Evolutionary conservation across 1,140 invertebrate genomes (phyloP).

Genomic region (Drosophila tristis): DNA sequence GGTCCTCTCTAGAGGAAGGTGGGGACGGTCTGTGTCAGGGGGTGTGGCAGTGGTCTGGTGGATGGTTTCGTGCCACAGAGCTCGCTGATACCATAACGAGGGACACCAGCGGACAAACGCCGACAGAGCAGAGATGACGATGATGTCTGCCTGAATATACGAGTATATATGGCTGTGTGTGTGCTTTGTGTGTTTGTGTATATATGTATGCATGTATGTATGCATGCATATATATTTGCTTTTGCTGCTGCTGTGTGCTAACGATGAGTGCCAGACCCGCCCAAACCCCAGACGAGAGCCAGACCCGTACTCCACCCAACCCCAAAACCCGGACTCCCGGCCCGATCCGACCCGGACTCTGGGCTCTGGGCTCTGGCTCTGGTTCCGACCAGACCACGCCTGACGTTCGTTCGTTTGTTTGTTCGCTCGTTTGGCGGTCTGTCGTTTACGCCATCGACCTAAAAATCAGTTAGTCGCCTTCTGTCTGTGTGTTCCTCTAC

Average conservation of each 20-base stretch:
- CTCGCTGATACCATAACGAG: no score
- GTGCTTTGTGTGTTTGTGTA: constrained; percentile 22
- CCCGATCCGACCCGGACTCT: constrained; percentile 1
- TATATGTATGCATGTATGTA: constrained; percentile 13
- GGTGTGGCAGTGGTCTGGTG: constrained; percentile 6
- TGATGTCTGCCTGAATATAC: constrained; percentile 49
- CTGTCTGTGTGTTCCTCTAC: constrained; percentile 39
- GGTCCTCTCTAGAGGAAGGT: no score
- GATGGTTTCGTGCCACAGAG: no score
- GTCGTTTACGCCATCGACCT: constrained; percentile 76
- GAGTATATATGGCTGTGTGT: constrained; percentile 19
- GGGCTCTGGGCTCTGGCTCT: neutral
- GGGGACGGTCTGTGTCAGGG: neutral
- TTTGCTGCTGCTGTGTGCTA: constrained; percentile 29
- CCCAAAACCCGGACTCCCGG: constrained; percentile 2
- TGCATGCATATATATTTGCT: constrained; percentile 5
- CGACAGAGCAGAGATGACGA: constrained; percentile 22
- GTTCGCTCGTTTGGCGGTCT: constrained; percentile 47
- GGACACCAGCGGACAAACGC: no score
- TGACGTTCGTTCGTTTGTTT: constrained; percentile 4
- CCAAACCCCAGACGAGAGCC: constrained; percentile 42
- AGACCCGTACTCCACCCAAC: constrained; percentile 31
- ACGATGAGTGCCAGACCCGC: constrained; percentile 51
- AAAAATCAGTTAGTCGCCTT: constrained; percentile 75
- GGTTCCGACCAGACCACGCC: constrained; percentile 38